Base-by-base conservation (phyloP, 2,888 invertebrate genomes). In the Dione vanillae region DNA sequence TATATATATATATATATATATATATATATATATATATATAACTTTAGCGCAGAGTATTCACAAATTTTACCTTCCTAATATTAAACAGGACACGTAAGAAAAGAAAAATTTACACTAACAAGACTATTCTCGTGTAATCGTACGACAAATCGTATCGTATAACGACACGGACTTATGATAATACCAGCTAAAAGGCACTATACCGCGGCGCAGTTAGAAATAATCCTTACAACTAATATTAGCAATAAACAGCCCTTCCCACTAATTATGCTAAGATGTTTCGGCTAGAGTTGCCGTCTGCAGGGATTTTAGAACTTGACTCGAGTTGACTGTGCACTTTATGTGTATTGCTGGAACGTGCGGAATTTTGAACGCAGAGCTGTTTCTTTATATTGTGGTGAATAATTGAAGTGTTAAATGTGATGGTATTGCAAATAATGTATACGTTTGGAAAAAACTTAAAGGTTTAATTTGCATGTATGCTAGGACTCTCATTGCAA, bases 141-240 rank as follows among this genome's bases (percentile, higher is more conserved):
- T 10, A 49, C 70, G 70, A 70, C 61, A 67, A 19, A 65, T 76
- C 78, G 76, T 52, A 58, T 2, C 27, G 11, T 61, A 10, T 61
- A 61, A 61, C 35, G 11, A 35, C 5, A 7, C 45, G 76, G 82
- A 87, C 84, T 88, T 89, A 89, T 85, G 88, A 78, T 85, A 88
- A 89, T 84, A 80, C 82, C 83, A 79, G 83, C 82, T 83, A 85
- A 82, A 84, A 85, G 81, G 72, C 71, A 75, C 76, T 72, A 75
- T 74, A 72, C 82, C 82, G 77, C 80, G 79, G 74, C 79, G 78
- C 78, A 77, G 83, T 80, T 83, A 77, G 82, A 89, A 89, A 89
- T 91, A 92, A 91, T 90, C 92, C 92, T 78, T 81, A 89, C 91
- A 87, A 92, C 91, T 92, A 92, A 92, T 92, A 92, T 91, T 90